Percentiles rank a stretch among this genome's conserved stretches.
phyloP scores from a whole-genome alignment of 2,113 vertebrate species.

The Lichenostomus cassidix region DNA sequence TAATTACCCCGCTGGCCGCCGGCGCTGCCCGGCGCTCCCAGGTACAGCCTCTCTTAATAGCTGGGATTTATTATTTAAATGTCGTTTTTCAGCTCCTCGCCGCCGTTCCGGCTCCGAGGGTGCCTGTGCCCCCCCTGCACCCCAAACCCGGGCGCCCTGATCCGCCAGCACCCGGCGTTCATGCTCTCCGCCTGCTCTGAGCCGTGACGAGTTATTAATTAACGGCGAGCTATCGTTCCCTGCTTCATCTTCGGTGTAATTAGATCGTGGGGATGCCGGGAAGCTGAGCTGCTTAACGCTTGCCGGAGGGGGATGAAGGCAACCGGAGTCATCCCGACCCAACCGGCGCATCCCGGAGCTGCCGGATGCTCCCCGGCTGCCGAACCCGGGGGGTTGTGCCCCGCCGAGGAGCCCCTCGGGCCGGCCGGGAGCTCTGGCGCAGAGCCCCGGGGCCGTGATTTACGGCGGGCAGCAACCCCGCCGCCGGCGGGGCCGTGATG shows the following conservation, averaged over 20 bases:
- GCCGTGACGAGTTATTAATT: slow-evolving; percentile 34
- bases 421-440: neutral
- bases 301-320: neutral
- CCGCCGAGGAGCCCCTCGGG: rapidly evolving
- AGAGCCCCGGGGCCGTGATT: neutral
- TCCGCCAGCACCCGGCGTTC: rapidly evolving
- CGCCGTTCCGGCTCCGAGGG: neutral
- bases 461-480: neutral
- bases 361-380: neutral
- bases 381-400: too few relatives aligned
- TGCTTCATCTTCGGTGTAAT: slow-evolving; percentile 26
- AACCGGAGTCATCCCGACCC: neutral
- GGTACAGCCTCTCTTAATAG: slow-evolving; percentile 52
- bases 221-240: slow-evolving; percentile 24
- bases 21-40: slow-evolving; percentile 31
- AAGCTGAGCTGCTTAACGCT: neutral
- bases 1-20: slow-evolving; percentile 57
- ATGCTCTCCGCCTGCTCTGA: neutral
- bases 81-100: neutral
- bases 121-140: neutral
- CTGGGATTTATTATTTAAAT: slow-evolving; percentile 53
- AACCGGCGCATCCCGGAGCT: rapidly evolving
- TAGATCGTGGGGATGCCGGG: neutral
- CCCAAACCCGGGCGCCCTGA: neutral
- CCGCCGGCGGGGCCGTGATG: neutral